Percentiles rank a stretch among this genome's conserved stretches.
Conservation (phyloP, 2,888 invertebrate genomes). For the Dilophus febrilis region DNA sequence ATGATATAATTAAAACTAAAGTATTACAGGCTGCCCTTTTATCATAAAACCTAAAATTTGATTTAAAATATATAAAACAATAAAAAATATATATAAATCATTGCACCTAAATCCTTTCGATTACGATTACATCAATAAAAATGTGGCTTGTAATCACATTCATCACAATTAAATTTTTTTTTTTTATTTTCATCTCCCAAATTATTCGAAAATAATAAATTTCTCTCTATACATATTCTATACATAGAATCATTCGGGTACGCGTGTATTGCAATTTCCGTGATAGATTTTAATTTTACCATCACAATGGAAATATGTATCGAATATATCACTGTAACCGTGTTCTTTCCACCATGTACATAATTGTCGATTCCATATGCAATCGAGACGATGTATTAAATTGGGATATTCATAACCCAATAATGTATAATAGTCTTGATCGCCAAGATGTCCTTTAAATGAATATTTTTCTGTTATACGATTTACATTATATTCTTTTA, state of each 20-base stretch:
- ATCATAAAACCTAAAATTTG: too few relatives aligned
- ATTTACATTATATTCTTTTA: slow-evolving; percentile 35
- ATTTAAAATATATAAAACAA: too few relatives aligned
- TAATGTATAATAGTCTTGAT: slow-evolving; percentile 66
- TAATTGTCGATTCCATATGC: slow-evolving; percentile 65
- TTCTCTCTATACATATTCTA: too few relatives aligned
- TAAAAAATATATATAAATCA: too few relatives aligned
- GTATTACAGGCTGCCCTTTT: too few relatives aligned
- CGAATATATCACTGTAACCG: slow-evolving; percentile 54
- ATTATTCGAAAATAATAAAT: too few relatives aligned
- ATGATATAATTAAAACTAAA: too few relatives aligned
- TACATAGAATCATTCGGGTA: slow-evolving; percentile 31
- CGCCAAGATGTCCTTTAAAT: slow-evolving; percentile 59
- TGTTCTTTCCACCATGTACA: slow-evolving; percentile 68
- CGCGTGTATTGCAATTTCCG: slow-evolving; percentile 57
- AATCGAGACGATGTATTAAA: slow-evolving; percentile 53
- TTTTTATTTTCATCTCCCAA: too few relatives aligned
- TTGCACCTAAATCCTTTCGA: too few relatives aligned
- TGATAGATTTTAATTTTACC: slow-evolving; percentile 49
- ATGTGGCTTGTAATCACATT: too few relatives aligned
- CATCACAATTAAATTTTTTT: too few relatives aligned
- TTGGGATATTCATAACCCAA: slow-evolving; percentile 50
- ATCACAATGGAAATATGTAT: slow-evolving; percentile 50
- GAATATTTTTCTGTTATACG: slow-evolving; percentile 41
- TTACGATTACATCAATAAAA: too few relatives aligned